phyloP scores from a whole-genome alignment of 2,797 vertebrate genomes.

The Microhierax caerulescens region DNA sequence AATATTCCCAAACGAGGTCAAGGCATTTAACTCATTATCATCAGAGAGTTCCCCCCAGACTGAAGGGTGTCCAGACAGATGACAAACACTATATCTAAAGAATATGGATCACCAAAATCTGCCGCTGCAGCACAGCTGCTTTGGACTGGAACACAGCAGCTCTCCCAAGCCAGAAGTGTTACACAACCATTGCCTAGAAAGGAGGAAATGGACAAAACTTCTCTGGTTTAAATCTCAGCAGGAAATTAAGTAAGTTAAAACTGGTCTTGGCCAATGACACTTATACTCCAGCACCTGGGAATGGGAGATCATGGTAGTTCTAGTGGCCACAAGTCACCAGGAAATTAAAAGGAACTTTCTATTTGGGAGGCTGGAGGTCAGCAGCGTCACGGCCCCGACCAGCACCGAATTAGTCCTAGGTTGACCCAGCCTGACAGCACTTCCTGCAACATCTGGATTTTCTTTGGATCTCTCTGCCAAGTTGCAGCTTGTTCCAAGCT shows the following conservation, averaged over 20 bases:
- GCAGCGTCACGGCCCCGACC: neutral
- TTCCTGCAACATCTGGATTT: constrained; percentile 49
- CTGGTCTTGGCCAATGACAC: neutral
- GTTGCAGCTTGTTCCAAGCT: constrained; percentile 19
- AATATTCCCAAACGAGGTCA: neutral
- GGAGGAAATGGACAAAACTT: neutral
- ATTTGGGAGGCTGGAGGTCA: neutral
- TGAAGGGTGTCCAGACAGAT: neutral
- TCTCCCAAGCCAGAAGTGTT: neutral
- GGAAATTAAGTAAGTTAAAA: neutral
- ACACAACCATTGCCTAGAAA: constrained; percentile 15
- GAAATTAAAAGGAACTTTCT: neutral
- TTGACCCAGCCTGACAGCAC: neutral
- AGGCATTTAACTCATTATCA: constrained; percentile 1
- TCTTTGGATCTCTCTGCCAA: neutral
- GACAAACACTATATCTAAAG: neutral
- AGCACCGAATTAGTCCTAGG: neutral
- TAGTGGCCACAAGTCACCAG: neutral
- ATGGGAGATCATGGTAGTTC: neutral
- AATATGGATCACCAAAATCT: neutral
- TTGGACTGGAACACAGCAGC: neutral
- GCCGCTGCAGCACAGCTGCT: constrained; percentile 30
- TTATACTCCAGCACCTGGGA: neutral
- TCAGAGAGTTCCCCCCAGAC: neutral
- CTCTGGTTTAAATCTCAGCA: neutral